These are phyloP conservation scores for Probosciger aterrimus DNA, from an alignment of 2,113 vertebrate genomes.

Conservation along the genomic window DNA sequence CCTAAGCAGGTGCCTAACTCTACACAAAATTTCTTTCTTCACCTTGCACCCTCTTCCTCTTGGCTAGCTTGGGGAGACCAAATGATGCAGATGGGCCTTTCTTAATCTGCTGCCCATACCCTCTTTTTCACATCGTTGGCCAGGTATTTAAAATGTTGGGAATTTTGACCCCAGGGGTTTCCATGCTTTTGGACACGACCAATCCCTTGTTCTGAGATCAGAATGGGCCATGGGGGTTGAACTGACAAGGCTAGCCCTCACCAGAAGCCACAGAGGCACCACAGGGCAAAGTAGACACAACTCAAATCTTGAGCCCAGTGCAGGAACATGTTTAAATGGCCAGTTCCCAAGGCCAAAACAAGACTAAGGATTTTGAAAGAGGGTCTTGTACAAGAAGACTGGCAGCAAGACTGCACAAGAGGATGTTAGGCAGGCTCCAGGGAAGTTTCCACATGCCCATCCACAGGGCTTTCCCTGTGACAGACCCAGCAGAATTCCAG, in stretches of 20 bases:
- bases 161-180: fast-evolving
- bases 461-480: neutral
- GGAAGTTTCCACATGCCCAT: neutral
- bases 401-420: neutral
- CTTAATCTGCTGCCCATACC: neutral
- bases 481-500: neutral
- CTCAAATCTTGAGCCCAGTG: neutral
- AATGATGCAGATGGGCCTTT: neutral
- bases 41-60: neutral
- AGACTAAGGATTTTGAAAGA: neutral
- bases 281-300: fast-evolving
- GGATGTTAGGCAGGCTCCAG: neutral
- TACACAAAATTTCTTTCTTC: neutral
- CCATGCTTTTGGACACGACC: neutral
- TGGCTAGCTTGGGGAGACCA: neutral
- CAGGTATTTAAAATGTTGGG: neutral
- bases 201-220: neutral
- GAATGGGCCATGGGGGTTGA: neutral
- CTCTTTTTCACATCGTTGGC: neutral
- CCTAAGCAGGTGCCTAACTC: neutral
- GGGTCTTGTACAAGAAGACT: neutral
- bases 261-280: neutral
- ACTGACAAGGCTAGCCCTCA: neutral
- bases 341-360: neutral
- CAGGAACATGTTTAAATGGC: fast-evolving